A percentile compares a stretch with the other conserved stretches of the same genome.
These are phyloP conservation scores for Microctenopoma steveboyesi DNA, from an alignment of 2,797 vertebrate genomes.

Conservation along the genomic window DNA sequence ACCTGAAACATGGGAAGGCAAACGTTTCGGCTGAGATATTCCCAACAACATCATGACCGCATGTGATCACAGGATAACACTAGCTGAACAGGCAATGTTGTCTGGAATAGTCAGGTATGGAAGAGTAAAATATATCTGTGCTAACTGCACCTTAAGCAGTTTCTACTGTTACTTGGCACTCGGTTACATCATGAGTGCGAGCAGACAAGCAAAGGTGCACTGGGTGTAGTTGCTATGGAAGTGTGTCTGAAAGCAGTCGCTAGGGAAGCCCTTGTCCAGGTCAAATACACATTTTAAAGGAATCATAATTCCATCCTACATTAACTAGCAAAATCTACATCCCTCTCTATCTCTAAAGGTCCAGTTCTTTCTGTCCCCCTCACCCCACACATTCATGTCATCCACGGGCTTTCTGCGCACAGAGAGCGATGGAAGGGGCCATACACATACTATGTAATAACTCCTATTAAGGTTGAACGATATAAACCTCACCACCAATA, in stretches of 20 bases:
- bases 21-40: conserved; percentile 51
- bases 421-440: conserved; percentile 56
- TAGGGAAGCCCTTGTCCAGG: conserved; percentile 72
- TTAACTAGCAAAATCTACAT: conserved; percentile 50
- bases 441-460: conserved; percentile 54
- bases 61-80: conserved; percentile 8
- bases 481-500: conserved; percentile 73
- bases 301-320: conserved; percentile 41
- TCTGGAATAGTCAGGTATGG: conserved; percentile 52
- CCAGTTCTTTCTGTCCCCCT: conserved; percentile 55
- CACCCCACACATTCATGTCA: conserved; percentile 71
- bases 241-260: conserved; percentile 66
- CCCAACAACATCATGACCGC: conserved; percentile 28
- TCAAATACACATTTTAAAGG: conserved; percentile 54
- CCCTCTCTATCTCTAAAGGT: conserved; percentile 69
- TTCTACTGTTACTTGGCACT: conserved; percentile 52
- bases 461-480: conserved; percentile 56
- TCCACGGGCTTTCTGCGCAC: conserved; percentile 49
- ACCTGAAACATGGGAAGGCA: conserved; percentile 67
- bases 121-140: conserved; percentile 56
- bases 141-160: conserved; percentile 38
- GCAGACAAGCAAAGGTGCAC: conserved; percentile 47
- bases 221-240: conserved; percentile 61
- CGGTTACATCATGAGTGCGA: conserved; percentile 43
- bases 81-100: conserved; percentile 25